phyloP scores from a whole-genome alignment of 2,113 vertebrate species.

The Athene cunicularia region DNA sequence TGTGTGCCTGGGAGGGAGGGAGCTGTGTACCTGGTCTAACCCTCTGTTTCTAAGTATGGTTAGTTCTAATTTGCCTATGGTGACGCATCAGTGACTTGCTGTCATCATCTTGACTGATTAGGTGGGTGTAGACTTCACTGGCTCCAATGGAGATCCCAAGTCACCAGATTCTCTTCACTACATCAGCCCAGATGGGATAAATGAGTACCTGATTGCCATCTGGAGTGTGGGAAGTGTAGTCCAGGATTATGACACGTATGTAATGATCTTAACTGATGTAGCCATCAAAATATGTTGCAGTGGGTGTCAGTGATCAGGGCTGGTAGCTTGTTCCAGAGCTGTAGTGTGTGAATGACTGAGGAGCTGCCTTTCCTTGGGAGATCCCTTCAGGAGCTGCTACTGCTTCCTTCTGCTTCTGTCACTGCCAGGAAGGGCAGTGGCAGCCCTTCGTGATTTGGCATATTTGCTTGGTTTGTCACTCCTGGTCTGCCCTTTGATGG shows the following conservation, averaged over 20 bases:
- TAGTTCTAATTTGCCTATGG: neutral
- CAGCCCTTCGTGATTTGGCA: neutral
- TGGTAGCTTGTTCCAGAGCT: neutral
- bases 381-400: neutral
- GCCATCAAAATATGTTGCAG: neutral
- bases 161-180: constrained; percentile 90
- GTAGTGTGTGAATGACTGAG: neutral
- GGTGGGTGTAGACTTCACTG: constrained; percentile 96
- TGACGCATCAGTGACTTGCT: neutral
- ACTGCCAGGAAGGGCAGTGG: neutral
- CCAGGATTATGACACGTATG: constrained; percentile 92
- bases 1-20: neutral
- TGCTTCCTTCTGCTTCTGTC: neutral
- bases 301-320: too few relatives aligned
- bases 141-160: constrained; percentile 90
- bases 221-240: constrained; percentile 93
- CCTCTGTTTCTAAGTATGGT: neutral
- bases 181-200: constrained; percentile 88
- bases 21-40: neutral
- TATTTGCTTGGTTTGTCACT: neutral
- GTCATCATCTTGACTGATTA: constrained; percentile 28
- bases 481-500: neutral
- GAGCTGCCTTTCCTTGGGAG: neutral
- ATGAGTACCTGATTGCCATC: constrained; percentile 89
- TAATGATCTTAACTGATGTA: neutral